A percentile compares a stretch with the other conserved stretches of the same genome.
These are phyloP conservation scores for Pandemis corylana DNA, from an alignment of 2,888 invertebrate genomes.

Conservation along the genomic window DNA sequence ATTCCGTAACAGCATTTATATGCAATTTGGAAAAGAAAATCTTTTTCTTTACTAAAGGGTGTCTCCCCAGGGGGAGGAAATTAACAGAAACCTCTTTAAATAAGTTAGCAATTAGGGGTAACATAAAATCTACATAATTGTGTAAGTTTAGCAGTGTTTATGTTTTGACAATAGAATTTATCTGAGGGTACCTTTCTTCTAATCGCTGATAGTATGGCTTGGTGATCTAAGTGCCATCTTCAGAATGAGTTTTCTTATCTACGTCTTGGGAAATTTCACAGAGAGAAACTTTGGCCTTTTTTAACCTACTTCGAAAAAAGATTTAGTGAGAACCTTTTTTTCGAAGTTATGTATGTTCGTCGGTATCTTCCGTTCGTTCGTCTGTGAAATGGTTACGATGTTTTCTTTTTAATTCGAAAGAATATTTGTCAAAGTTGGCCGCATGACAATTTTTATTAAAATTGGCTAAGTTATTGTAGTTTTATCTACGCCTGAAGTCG, in stretches of 20 bases:
- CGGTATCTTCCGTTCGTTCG: too few species aligned
- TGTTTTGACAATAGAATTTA: constrained; percentile 76
- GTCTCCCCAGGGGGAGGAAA: constrained; percentile 62
- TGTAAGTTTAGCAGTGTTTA: constrained; percentile 79
- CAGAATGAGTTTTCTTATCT: constrained; percentile 22
- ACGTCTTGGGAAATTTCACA: neutral
- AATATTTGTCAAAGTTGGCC: too few species aligned
- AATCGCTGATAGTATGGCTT: constrained; percentile 27
- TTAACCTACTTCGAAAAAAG: too few species aligned
- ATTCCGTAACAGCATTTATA: constrained; percentile 75
- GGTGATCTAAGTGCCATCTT: constrained; percentile 20
- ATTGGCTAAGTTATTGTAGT: too few species aligned
- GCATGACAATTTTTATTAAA: too few species aligned
- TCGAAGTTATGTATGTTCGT: too few species aligned
- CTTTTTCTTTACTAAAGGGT: constrained; percentile 51
- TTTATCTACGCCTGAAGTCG: too few species aligned
- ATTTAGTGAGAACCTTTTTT: too few species aligned
- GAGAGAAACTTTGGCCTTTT: neutral
- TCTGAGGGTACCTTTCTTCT: constrained; percentile 16
- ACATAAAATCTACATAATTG: constrained; percentile 84
- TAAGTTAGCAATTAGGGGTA: constrained; percentile 84
- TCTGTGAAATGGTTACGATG: too few species aligned
- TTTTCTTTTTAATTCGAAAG: too few species aligned
- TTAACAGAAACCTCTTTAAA: constrained; percentile 82
- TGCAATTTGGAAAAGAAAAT: constrained; percentile 72